Base-by-base conservation (phyloP, 2,113 vertebrate genomes). In the Pungitius pungitius region DNA sequence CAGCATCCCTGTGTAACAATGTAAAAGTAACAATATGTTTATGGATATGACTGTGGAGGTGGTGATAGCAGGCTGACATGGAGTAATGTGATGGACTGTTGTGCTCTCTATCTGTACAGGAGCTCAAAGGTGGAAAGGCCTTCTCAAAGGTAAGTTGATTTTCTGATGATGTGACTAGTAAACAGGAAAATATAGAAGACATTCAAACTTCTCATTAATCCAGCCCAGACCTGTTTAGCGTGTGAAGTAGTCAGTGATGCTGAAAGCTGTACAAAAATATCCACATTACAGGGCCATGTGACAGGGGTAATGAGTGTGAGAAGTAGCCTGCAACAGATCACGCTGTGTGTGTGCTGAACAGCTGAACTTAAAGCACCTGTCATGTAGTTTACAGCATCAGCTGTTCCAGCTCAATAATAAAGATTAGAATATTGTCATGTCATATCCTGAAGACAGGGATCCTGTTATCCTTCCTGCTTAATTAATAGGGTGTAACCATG, bases 101-200 rank as follows among this genome's bases (percentile, higher is more conserved):
- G 51, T 51, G 7, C 5, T 61, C 7, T 76, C 11, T 76, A 0
- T 87, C 20, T 86, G 72, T 81, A 13, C 81, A 90, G 89, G 89
- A 90, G 57, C 87, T 87, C 10, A 90, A 90, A 82, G 89, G 89
- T 75, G 89, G 89, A 55, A 90, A 90, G 26, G 0, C 82, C n/a
- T 90, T 87, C 35, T 88, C 89, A 40, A 90, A 90, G 78, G 89
- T 88, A 72, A 33, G 18, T 26, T 33, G 42, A 9, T 59, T 52
- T 55, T 65, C 15, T 70, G 40, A 68, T 20, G 0, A 55, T 49
- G 3, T 12, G 26, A 55, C 22, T 15, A 51, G 27, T 2, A 63
- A 15, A 18, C 8, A 6, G 2, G 9, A 3, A 35, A 51, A 63
- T 35, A 56, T 18, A 43, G 2, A n/a, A 49, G 4, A 40, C 8